Evolutionary conservation across 2,888 invertebrate species (phyloP).

Genomic region (Catocala nupta): DNA sequence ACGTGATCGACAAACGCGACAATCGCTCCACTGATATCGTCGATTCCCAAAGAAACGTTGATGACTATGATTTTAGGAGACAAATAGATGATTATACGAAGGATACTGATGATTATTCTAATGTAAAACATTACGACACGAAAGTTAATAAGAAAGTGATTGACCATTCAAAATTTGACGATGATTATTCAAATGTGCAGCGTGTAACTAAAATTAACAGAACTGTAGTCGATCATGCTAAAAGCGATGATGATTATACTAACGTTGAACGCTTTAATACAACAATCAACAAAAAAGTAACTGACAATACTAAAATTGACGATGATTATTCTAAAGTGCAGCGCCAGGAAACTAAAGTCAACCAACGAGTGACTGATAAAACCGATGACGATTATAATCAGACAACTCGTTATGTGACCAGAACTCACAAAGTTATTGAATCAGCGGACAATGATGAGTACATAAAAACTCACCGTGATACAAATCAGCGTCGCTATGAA

Average conservation of each 20-base stretch:
- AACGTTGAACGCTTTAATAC: slow-evolving; percentile 5
- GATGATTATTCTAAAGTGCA: slow-evolving; percentile 48
- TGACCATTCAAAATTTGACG: slow-evolving; percentile 46
- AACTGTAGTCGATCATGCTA: slow-evolving; percentile 6
- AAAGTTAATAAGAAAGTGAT: slow-evolving; percentile 43
- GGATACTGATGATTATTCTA: slow-evolving; percentile 48
- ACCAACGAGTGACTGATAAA: slow-evolving; percentile 45
- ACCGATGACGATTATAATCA: slow-evolving; percentile 37
- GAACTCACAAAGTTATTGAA: slow-evolving; percentile 44
- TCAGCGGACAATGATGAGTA: slow-evolving; percentile 45
- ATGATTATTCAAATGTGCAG: slow-evolving; percentile 37
- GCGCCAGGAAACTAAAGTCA: slow-evolving; percentile 40
- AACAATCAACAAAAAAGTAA: slow-evolving; percentile 28
- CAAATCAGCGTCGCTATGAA: slow-evolving; percentile 43
- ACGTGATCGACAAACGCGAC: slow-evolving; percentile 60
- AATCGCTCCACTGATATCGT: slow-evolving; percentile 65
- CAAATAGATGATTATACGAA: slow-evolving; percentile 53
- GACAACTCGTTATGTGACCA: slow-evolving; percentile 33
- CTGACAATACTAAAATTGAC: slow-evolving; percentile 31
- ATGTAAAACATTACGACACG: slow-evolving; percentile 46
- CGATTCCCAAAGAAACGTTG: slow-evolving; percentile 73
- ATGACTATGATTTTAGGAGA: slow-evolving; percentile 70
- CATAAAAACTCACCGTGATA: slow-evolving; percentile 39
- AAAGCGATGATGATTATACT: slow-evolving; percentile 5
- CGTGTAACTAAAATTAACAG: slow-evolving; percentile 41